Evolutionary conservation across 2,888 invertebrate species (phyloP).

Genomic region (Callyntrura guangdongensis): DNA sequence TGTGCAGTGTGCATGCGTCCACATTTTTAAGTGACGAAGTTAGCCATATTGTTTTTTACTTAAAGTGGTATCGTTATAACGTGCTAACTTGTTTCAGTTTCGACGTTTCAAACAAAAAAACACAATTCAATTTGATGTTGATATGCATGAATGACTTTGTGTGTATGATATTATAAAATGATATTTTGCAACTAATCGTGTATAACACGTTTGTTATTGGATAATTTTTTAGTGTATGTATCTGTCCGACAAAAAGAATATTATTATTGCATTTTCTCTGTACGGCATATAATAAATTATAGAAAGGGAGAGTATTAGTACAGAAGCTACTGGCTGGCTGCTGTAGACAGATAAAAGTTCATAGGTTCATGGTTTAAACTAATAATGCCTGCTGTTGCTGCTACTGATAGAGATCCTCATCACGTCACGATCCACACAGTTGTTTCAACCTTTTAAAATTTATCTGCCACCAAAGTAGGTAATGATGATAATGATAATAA

Average conservation of each 20-base stretch:
- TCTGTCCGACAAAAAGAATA: background rate
- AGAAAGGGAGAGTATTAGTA: slow-evolving; percentile 65
- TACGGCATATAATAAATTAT: background rate
- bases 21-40: slow-evolving; percentile 37
- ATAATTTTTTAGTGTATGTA: background rate
- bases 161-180: slow-evolving; percentile 19
- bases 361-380: slow-evolving; percentile 28
- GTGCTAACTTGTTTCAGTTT: slow-evolving; percentile 72
- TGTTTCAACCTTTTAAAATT: slow-evolving; percentile 6
- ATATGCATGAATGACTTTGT: slow-evolving; percentile 40
- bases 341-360: slow-evolving; percentile 13
- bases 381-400: background rate
- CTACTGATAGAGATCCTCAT: background rate
- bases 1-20: background rate
- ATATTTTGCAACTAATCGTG: slow-evolving; percentile 37
- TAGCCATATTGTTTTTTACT: slow-evolving; percentile 41
- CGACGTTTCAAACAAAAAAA: slow-evolving; percentile 58
- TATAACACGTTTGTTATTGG: slow-evolving; percentile 9
- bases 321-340: background rate
- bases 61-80: slow-evolving; percentile 57
- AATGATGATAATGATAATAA: background rate
- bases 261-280: background rate
- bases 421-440: background rate
- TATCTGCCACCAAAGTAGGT: background rate
- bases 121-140: background rate